Conservation (phyloP, 2,797 vertebrate genomes). For the Serranus cabrilla region DNA sequence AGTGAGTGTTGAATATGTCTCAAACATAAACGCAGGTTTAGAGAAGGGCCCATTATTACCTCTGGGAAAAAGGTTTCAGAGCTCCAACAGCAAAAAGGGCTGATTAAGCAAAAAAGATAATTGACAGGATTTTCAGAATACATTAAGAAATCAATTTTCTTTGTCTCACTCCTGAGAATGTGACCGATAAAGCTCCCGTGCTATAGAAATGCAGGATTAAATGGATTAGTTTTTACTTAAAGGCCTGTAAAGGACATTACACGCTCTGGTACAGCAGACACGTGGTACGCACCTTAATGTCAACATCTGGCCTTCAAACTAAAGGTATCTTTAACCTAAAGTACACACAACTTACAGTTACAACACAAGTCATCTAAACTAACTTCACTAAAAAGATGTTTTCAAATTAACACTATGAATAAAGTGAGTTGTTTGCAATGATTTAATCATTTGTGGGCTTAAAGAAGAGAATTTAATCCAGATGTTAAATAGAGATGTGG, state of each 20-base stretch:
- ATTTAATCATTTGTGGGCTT: not conserved
- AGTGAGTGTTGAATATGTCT: not conserved
- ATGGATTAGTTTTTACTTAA: constrained; percentile 33
- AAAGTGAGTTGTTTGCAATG: not conserved
- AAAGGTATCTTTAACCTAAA: constrained; percentile 3
- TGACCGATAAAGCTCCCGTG: not conserved
- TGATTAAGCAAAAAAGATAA: constrained; percentile 13
- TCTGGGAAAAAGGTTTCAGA: not conserved
- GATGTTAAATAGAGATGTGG: not conserved
- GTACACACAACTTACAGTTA: not conserved
- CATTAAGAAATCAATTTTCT: constrained; percentile 43
- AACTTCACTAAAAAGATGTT: not conserved
- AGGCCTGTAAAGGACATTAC: constrained; percentile 37
- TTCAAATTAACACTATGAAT: not conserved
- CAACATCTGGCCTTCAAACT: constrained; percentile 4
- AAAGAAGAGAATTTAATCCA: not conserved
- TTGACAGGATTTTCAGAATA: constrained; percentile 40
- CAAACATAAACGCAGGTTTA: not conserved
- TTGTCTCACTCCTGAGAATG: constrained; percentile 26
- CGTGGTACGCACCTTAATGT: constrained; percentile 2
- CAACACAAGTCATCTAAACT: not conserved
- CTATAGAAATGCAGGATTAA: constrained; percentile 34
- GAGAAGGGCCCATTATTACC: not conserved
- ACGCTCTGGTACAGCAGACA: not conserved
- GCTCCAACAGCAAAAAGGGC: not conserved